Conservation (phyloP, 1,140 invertebrate species). For the Phymorhynchus buccinoides region DNA sequence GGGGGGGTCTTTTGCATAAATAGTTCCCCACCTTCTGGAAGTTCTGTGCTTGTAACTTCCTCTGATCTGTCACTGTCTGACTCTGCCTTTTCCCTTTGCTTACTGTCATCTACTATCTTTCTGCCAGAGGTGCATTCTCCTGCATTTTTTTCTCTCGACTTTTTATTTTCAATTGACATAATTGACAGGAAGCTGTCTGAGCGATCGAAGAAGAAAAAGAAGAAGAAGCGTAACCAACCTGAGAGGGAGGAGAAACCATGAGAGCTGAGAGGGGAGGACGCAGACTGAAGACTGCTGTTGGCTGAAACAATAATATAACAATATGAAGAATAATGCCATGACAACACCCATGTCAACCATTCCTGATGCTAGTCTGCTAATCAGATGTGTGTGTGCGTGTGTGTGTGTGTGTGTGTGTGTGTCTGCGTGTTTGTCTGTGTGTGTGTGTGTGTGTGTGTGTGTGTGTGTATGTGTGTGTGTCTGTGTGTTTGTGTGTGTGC, state of each 20-base stretch:
- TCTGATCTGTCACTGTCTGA: too few species aligned
- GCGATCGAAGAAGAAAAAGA: conserved; percentile 19
- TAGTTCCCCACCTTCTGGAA: too few species aligned
- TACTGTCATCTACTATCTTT: too few species aligned
- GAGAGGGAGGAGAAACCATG: conserved; percentile 45
- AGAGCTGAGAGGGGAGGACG: conserved; percentile 32
- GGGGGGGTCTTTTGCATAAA: too few species aligned
- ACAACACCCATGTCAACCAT: conserved; percentile 28
- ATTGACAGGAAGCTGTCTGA: too few species aligned
- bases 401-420: not conserved
- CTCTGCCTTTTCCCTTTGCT: too few species aligned
- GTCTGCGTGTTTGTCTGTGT: not conserved
- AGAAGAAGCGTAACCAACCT: conserved; percentile 28
- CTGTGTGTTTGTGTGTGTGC: not conserved
- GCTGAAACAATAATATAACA: conserved; percentile 39
- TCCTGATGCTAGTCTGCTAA: conserved; percentile 9
- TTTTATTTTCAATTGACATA: too few species aligned
- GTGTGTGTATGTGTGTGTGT: not conserved
- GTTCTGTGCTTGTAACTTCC: too few species aligned
- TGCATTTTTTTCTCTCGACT: too few species aligned
- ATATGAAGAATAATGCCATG: not conserved
- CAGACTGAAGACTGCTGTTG: conserved; percentile 38
- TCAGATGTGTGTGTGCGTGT: not conserved
- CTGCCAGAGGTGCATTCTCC: too few species aligned
- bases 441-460: not conserved